Base-by-base conservation (phyloP, 2,797 vertebrate species). In the Sebastes variabilis region DNA sequence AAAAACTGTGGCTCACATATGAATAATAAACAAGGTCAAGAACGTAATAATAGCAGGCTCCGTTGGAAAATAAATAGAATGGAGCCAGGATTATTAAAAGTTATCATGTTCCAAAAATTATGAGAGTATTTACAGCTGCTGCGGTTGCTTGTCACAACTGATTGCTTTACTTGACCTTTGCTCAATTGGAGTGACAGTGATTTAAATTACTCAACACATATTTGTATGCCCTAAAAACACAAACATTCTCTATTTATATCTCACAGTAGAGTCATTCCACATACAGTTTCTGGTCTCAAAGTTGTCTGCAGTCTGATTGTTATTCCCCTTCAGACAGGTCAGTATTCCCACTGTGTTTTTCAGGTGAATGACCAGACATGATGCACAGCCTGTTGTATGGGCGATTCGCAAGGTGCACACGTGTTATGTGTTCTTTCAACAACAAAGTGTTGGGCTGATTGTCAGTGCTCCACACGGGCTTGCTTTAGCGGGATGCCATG, bases 381-480 rank as follows among this genome's bases (percentile, higher is more conserved):
- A 78, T 24, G 55, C 72, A 24, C 69, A 52, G 68, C 69, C 77
- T 82, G 85, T 80, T 83, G 79, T 75, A 46, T 34, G 55, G 54
- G 59, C 81, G 74, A 79, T 80, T 68, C 74, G 83, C 78, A 73
- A 72, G 59, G 65, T 64, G 80, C 67, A 64, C 75, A 52, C 75
- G 30, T 82, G 79, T 87, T 81, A 72, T 59, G 73, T 79, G 85
- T 86, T 89, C 72, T 85, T 65, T 75, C 79, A 68, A 84, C 88
- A 90, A 86, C 86, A 90, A 87, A 90, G 88, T 27, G 60, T 73
- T 30, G 79, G 81, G 81, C 77, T 86, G 86, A 88, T 87, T 92
- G 90, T 90, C 90, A 90, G 89, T 59, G 72, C 75, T 87, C 83
- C 85, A 86, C 77, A 52, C 7, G 32, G 79, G 83, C 87, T 85